Percentiles rank a stretch among this genome's conserved stretches.
Conservation (phyloP, 2,113 vertebrate species). For the Gambusia holbrooki region DNA sequence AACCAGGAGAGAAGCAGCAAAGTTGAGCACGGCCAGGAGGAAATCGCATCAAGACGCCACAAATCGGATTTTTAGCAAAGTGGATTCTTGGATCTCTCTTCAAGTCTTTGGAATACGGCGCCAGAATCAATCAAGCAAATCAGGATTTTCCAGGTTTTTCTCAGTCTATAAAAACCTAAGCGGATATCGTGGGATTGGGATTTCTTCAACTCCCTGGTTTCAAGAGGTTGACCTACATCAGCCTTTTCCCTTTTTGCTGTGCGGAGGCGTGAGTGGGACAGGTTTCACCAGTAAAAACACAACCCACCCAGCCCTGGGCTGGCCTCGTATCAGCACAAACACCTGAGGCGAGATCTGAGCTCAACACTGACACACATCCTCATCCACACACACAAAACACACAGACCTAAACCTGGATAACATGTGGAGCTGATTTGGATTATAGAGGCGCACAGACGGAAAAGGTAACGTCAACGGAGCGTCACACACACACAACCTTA, state of each 20-base stretch:
- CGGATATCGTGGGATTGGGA: slow-evolving; percentile 67
- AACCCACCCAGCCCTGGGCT: slow-evolving; percentile 3
- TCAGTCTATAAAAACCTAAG: slow-evolving; percentile 57
- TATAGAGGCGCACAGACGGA: slow-evolving; percentile 74
- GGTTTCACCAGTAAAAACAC: slow-evolving; percentile 40
- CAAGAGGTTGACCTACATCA: slow-evolving; percentile 61
- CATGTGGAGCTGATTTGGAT: slow-evolving; percentile 79
- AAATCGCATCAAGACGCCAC: slow-evolving; percentile 40
- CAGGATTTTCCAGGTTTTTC: slow-evolving; percentile 67
- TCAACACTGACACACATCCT: slow-evolving; percentile 24
- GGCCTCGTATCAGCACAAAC: slow-evolving; percentile 46
- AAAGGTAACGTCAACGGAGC: slow-evolving; percentile 67
- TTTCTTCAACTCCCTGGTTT: slow-evolving; percentile 53
- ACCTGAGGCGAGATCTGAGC: slow-evolving; percentile 58
- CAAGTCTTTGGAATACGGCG: slow-evolving; percentile 55
- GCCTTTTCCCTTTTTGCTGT: slow-evolving; percentile 52
- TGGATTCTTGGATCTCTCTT: slow-evolving; percentile 59
- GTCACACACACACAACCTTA: slow-evolving; percentile 4
- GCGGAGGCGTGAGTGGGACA: slow-evolving; percentile 51
- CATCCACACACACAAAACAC: slow-evolving; percentile 15
- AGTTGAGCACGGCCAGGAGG: slow-evolving; percentile 33
- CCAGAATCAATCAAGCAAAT: slow-evolving; percentile 52
- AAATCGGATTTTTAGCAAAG: slow-evolving; percentile 66
- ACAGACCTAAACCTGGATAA: slow-evolving; percentile 61
- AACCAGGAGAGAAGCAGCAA: slow-evolving; percentile 2